Evolutionary conservation across 2,797 vertebrate species (phyloP).

Genomic region (Pangasius macronema): DNA sequence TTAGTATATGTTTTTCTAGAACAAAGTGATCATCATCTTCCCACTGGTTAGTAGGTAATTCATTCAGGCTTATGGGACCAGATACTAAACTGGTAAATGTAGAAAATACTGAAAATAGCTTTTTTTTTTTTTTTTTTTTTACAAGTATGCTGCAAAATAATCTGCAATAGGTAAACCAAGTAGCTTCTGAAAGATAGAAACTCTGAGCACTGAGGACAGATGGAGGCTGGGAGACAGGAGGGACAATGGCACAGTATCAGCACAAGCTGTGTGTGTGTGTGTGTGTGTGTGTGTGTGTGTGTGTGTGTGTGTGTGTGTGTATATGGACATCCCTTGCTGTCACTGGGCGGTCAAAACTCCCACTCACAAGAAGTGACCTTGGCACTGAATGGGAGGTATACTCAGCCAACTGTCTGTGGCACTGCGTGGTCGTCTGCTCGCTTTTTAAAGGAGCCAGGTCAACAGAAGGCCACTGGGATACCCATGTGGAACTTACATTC

Average conservation of each 20-base stretch:
- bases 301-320: slow-evolving; percentile 55
- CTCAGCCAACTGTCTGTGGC: slow-evolving; percentile 70
- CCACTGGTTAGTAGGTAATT: not conserved
- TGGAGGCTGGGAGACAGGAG: slow-evolving; percentile 81
- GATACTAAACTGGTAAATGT: slow-evolving; percentile 34
- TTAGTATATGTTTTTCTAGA: not conserved
- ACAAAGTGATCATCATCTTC: slow-evolving; percentile 3
- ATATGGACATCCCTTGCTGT: slow-evolving; percentile 65
- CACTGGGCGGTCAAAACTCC: slow-evolving; percentile 60
- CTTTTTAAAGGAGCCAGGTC: slow-evolving; percentile 64
- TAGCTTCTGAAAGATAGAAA: not conserved
- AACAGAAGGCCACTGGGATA: slow-evolving; percentile 53
- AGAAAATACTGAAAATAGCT: slow-evolving; percentile 11
- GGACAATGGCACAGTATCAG: slow-evolving; percentile 75
- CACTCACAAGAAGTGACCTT: slow-evolving; percentile 75
- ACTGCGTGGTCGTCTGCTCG: slow-evolving; percentile 61
- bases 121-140: not conserved
- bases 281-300: slow-evolving; percentile 46
- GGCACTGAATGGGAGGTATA: slow-evolving; percentile 70
- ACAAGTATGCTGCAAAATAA: not conserved
- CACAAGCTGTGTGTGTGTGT: slow-evolving; percentile 66
- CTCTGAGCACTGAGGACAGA: slow-evolving; percentile 69
- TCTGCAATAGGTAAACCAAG: slow-evolving; percentile 36
- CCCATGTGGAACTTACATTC: slow-evolving; percentile 53
- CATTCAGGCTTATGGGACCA: not conserved